These are phyloP conservation scores for Himalopsyche kuldschensis DNA, from an alignment of 2,888 invertebrate genomes.

Conservation along the genomic window DNA sequence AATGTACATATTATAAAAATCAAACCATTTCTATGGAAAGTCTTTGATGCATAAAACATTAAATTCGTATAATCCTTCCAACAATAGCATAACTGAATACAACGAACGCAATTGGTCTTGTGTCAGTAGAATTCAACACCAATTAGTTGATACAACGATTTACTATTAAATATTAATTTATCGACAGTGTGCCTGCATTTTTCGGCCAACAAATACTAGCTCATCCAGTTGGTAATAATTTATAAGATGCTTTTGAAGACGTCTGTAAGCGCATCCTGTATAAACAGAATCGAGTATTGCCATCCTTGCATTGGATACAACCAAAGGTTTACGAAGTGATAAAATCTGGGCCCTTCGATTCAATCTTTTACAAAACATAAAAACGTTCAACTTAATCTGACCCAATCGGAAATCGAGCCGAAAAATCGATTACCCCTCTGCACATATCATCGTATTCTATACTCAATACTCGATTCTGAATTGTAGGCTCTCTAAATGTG, in stretches of 20 bases:
- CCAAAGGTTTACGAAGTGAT: slow-evolving; percentile 22
- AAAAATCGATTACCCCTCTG: slow-evolving; percentile 22
- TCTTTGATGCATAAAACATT: too few relatives aligned
- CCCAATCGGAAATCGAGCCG: slow-evolving; percentile 26
- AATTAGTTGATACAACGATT: too few relatives aligned
- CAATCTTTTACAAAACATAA: slow-evolving; percentile 38
- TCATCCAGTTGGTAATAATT: too few relatives aligned
- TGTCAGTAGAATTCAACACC: too few relatives aligned
- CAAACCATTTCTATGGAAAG: too few relatives aligned
- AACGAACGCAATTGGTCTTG: too few relatives aligned
- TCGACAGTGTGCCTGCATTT: too few relatives aligned
- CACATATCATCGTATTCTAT: slow-evolving; percentile 1
- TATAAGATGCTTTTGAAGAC: not conserved
- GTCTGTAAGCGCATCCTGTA: not conserved
- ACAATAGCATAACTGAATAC: too few relatives aligned
- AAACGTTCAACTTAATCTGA: slow-evolving; percentile 35
- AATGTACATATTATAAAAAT: too few relatives aligned
- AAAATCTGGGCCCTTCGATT: slow-evolving; percentile 25
- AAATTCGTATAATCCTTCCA: too few relatives aligned
- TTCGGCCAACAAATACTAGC: too few relatives aligned
- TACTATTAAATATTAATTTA: too few relatives aligned
- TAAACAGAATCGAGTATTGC: not conserved
- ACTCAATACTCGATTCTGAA: not conserved
- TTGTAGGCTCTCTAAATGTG: not conserved
- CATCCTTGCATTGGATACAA: not conserved